Evolutionary conservation across 2,888 invertebrate species (phyloP).

Genomic region (Fabriciana adippe): DNA sequence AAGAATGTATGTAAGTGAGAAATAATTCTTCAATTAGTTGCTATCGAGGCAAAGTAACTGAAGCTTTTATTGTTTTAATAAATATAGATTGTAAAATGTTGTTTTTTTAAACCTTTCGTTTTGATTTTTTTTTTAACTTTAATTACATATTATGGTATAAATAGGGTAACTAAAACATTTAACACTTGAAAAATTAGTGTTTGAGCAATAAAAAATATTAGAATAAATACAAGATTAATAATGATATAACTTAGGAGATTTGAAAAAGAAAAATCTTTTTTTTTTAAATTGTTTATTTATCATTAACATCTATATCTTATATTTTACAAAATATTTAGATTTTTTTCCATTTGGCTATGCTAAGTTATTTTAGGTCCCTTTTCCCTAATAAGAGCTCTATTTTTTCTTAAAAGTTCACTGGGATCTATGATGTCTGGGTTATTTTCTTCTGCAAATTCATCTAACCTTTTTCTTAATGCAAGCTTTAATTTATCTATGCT

Average conservation of each 20-base stretch:
- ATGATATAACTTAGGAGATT: too few species aligned
- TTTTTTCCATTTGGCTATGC: conserved; percentile 24
- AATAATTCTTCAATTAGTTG: conserved; percentile 32
- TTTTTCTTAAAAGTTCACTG: conserved; percentile 69
- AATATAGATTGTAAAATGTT: conserved; percentile 28
- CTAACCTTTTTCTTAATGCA: conserved; percentile 84
- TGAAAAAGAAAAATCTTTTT: too few species aligned
- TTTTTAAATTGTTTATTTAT: too few species aligned
- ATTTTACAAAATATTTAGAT: not conserved
- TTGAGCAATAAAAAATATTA: too few species aligned
- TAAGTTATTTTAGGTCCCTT: conserved; percentile 81
- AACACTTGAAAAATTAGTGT: too few species aligned
- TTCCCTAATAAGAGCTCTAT: conserved; percentile 74
- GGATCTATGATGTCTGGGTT: conserved; percentile 72
- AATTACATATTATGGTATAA: too few species aligned
- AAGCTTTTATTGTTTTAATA: conserved; percentile 40
- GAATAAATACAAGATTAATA: too few species aligned
- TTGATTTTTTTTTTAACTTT: not conserved
- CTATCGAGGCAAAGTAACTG: conserved; percentile 29
- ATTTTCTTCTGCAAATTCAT: conserved; percentile 83
- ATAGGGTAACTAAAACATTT: too few species aligned
- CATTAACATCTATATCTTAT: too few species aligned
- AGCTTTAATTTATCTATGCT: conserved; percentile 84
- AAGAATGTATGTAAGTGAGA: conserved; percentile 15
- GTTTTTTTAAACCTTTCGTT: conserved; percentile 15